Base-by-base conservation (phyloP, 2,113 vertebrate species). In the Toxotes chatareus region DNA sequence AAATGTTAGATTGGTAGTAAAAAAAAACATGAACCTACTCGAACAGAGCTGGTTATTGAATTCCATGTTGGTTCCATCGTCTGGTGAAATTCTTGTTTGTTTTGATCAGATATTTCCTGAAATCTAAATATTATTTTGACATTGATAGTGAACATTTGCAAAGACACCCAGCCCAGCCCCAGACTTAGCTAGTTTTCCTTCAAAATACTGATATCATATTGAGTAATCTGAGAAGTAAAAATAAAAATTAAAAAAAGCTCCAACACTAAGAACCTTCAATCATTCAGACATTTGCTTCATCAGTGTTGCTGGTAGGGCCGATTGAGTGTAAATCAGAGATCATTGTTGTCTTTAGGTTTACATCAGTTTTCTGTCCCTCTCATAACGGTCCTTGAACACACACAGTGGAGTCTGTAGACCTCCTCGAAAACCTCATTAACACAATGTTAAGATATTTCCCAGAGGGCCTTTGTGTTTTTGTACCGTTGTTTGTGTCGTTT, bases 371-470 rank as follows among this genome's bases (percentile, higher is more conserved):
- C n/a, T 44, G 42, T 70, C 53, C 3, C 8, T 38, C 73, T 63
- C 63, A 31, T 3, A 40, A 49, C 42, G 47, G 51, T 46, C 51
- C 16, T 57, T 5, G 27, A 27, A 42, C 65, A 32, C 51, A 55
- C 9, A 36, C 36, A 55, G 42, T 21, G 31, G 36, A 80, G 70
- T 72, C 57, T n/a, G n/a, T 10, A 21, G 60, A 27, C 63, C 70
- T 60, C 65, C 84, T 78, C 63, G 44, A 86, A 66, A 79, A 88
- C 13, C 85, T 87, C 80, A 73, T 84, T 56, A 86, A 77, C 77
- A 51, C 19, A 21, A 57, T 31, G 27, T 67, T 80, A 49, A 73
- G 69, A 47, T 67, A 17, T 83, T 81, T 74, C 76, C 64, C 76
- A 57, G 59, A 69, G 36, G 70, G 10, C 77, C 72, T 82, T 80